A percentile compares a stretch with the other conserved stretches of the same genome.
Evolutionary conservation across 2,797 vertebrate species (phyloP).

Genomic region (Rallus crepitans): DNA sequence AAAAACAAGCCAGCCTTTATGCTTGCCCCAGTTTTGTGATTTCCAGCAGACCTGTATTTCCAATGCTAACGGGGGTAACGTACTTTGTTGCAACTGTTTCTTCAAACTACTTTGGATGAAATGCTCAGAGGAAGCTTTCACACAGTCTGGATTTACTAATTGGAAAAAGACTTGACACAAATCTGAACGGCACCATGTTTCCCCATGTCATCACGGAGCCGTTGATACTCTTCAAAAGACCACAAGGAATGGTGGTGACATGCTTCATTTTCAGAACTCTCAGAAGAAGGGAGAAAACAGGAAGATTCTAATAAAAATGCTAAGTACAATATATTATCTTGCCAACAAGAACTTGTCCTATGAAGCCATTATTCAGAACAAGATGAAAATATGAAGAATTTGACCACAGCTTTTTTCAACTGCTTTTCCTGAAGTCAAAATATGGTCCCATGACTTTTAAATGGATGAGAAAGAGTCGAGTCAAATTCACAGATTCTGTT

Average conservation of each 20-base stretch:
- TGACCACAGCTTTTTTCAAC: neutral
- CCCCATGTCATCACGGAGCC: constrained; percentile 5
- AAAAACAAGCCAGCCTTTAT: constrained; percentile 58
- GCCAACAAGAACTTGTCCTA: neutral
- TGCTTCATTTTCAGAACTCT: neutral
- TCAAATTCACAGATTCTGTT: neutral
- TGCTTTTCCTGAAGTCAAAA: neutral
- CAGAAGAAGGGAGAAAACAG: constrained; percentile 21
- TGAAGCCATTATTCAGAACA: neutral
- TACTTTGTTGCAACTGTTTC: neutral
- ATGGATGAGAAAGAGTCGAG: neutral
- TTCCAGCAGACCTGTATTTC: constrained; percentile 27
- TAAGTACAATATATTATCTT: neutral
- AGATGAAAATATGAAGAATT: constrained; percentile 28
- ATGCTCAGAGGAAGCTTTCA: constrained; percentile 31
- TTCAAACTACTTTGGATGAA: constrained; percentile 36
- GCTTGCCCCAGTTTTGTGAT: constrained; percentile 5
- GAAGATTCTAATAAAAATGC: constrained; percentile 54
- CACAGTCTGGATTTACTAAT: constrained; percentile 41
- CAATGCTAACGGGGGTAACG: constrained; percentile 13
- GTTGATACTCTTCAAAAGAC: constrained; percentile 51
- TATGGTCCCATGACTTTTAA: neutral
- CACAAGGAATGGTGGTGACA: constrained; percentile 61
- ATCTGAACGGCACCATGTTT: constrained; percentile 32
- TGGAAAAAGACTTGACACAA: constrained; percentile 61